Evolutionary conservation across 2,113 vertebrate species (phyloP), one percentile per base, ranked within the genome.

Genomic region (Percopsis transmontana): DNA sequence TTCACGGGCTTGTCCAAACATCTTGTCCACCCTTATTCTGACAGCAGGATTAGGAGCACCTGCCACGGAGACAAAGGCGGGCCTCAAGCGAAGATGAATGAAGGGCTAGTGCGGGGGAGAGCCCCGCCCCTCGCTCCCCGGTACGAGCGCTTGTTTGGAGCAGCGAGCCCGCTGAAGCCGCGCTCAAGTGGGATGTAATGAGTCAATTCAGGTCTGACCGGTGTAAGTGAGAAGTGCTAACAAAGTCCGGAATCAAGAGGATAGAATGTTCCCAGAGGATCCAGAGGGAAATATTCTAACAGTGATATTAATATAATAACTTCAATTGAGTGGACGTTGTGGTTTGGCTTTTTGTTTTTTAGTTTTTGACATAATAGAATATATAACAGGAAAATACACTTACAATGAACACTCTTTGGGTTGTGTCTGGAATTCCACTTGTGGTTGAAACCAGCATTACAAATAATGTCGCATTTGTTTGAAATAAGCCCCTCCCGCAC

Each of bases 1-100:
- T 71, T 65, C 62, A 19, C 53, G 42, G 78, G 58, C 83, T 87
- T 87, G 83, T 86, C 80, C 83, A 86, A 86, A 86, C 84, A 86
- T 86, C 82, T 85, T 76, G 78, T 85, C 76, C 73, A 0, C 56
- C 73, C 16, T 66, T 62, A 27, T 80, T 80, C 78, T 85, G 85
- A 85, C 80, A 83, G 79, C 62, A 21, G 87, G 85, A 89, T 89
- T 86, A 88, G 81, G 79, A 83, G 84, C 85, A 88, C 85, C 84
- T 89, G 84, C 84, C 81, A 77, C 5, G 2, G 1, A 69, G 69
- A 89, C 85, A 89, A 88, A 88, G 74, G 48, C 71, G 18, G 74
- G 74, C 82, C 83, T 80, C 65, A n/a, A 15, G 77, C 54, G 65
- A 68, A 77, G 66, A 85, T 75, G 76, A 89, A 89, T 82, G 82